Conservation (phyloP, 2,113 vertebrate genomes). For the Mus spicilegus region DNA sequence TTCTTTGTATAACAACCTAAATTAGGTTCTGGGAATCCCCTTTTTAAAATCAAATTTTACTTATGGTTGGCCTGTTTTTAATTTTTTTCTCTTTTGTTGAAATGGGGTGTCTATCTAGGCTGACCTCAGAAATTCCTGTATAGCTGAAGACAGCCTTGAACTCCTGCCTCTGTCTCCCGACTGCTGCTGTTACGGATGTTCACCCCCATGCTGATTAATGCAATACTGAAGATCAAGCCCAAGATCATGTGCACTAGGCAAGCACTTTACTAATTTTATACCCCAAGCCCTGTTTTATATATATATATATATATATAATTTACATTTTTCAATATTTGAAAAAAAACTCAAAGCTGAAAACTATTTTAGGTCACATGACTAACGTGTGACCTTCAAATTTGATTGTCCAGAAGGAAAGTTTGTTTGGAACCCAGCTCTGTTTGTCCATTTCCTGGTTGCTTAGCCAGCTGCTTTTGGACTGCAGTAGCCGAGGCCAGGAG, state of each 20-base stretch:
- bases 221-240: background rate
- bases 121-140: background rate
- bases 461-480: rapidly evolving
- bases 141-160: background rate
- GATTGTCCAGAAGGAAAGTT: background rate
- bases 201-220: rapidly evolving
- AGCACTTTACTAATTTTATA: background rate
- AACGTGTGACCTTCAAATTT: background rate
- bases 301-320: background rate
- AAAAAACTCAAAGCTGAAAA: background rate
- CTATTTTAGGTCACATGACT: background rate
- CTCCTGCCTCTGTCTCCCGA: background rate
- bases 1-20: background rate
- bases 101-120: background rate
- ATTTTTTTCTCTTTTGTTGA: background rate
- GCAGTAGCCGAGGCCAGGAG: background rate
- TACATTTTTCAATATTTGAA: background rate
- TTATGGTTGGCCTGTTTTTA: background rate
- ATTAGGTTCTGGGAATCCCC: background rate
- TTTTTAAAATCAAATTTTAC: background rate
- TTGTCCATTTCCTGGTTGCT: background rate
- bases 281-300: too few species aligned
- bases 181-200: background rate
- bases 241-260: background rate
- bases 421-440: rapidly evolving